These are phyloP conservation scores for Steromphala cineraria DNA, from an alignment of 2,888 invertebrate species.

Conservation along the genomic window DNA sequence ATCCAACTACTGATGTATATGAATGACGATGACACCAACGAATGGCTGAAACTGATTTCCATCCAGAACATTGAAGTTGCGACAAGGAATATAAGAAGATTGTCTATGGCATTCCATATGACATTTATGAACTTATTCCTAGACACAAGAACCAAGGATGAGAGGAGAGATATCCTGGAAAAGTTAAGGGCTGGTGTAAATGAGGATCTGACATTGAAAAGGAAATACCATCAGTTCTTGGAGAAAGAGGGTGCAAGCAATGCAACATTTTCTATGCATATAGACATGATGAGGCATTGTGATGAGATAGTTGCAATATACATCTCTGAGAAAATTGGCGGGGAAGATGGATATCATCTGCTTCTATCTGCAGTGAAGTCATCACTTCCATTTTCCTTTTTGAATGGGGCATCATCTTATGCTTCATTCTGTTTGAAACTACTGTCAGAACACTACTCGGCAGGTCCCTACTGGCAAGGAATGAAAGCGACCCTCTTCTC, in stretches of 20 bases:
- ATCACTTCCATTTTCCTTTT: slow-evolving; percentile 22
- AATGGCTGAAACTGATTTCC: not conserved
- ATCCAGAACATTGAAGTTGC: not conserved
- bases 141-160: not conserved
- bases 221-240: not conserved
- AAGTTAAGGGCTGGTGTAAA: not conserved
- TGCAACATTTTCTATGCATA: slow-evolving; percentile 23
- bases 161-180: too few relatives aligned
- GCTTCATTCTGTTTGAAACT: not conserved
- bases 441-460: not conserved
- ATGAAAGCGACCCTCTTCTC: not conserved
- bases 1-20: not conserved
- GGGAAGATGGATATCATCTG: slow-evolving; percentile 22
- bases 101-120: not conserved
- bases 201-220: not conserved
- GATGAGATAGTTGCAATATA: slow-evolving; percentile 26
- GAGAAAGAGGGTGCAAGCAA: not conserved
- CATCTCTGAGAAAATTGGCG: slow-evolving; percentile 26
- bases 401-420: slow-evolving; percentile 10
- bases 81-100: not conserved
- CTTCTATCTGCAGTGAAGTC: slow-evolving; percentile 17
- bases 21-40: not conserved
- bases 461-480: not conserved
- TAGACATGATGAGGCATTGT: slow-evolving; percentile 27
- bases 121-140: not conserved